Percentiles rank a stretch among this genome's conserved stretches.
Evolutionary conservation across 2,113 vertebrate genomes (phyloP).

Genomic region (Carlito syrichta): DNA sequence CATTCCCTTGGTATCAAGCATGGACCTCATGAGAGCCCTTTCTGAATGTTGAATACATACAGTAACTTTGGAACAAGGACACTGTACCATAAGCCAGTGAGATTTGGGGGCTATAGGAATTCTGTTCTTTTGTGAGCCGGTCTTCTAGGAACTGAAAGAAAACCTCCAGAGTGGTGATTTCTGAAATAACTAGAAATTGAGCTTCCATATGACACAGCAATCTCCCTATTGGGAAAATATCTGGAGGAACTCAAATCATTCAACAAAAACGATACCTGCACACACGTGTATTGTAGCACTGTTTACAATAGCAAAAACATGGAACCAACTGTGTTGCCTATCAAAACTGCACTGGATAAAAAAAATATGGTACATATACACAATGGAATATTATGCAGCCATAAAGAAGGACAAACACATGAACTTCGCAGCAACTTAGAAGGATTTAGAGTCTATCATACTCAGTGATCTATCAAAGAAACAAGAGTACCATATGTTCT

Average conservation of each 20-base stretch:
- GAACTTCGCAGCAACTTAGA: background rate
- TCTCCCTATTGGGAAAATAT: too few species aligned
- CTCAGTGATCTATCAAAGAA: background rate
- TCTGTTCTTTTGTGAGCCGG: background rate
- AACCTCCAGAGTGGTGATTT: conserved; percentile 23
- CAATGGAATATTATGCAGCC: background rate
- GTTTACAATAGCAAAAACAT: background rate
- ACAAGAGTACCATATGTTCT: background rate
- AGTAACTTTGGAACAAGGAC: conserved; percentile 61
- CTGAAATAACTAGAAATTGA: too few species aligned
- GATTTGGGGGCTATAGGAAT: background rate
- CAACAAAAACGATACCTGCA: background rate
- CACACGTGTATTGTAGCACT: background rate
- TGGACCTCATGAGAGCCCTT: conserved; percentile 53
- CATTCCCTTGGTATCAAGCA: conserved; percentile 70
- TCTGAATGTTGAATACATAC: conserved; percentile 70
- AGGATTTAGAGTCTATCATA: background rate
- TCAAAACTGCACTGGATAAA: background rate
- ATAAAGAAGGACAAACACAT: background rate
- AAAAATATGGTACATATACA: background rate
- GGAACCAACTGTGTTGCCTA: background rate
- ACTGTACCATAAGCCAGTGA: background rate
- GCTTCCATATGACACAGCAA: too few species aligned
- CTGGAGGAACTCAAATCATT: too few species aligned
- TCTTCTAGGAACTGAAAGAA: conserved; percentile 18